phyloP scores from a whole-genome alignment of 2,113 vertebrate species.

The Anthoscopus minutus region DNA sequence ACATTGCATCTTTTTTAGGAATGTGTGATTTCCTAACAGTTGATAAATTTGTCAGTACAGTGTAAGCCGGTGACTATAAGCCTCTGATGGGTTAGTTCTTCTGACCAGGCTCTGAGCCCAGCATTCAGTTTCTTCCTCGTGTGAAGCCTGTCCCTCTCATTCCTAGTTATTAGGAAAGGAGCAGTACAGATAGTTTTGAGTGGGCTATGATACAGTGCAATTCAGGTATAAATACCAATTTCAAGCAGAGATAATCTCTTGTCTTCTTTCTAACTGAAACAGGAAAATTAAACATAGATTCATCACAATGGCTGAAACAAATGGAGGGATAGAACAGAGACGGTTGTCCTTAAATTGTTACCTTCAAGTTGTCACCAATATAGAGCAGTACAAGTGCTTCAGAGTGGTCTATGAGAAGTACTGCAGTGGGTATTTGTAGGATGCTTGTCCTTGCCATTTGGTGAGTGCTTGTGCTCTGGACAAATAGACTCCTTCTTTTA shows the following conservation, averaged over 20 bases:
- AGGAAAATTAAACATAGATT: neutral
- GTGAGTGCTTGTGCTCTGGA: neutral
- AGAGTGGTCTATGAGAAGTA: neutral
- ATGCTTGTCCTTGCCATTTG: neutral
- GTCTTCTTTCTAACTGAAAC: neutral
- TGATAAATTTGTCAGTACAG: neutral
- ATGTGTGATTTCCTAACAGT: neutral
- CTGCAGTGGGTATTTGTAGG: neutral
- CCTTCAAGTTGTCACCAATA: neutral
- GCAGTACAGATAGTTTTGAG: neutral
- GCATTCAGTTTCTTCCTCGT: neutral
- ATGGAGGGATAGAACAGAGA: neutral
- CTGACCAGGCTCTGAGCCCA: neutral
- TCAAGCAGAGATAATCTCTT: neutral
- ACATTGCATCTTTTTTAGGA: neutral
- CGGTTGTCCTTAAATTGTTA: neutral
- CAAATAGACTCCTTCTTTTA: fast-evolving
- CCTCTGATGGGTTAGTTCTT: neutral
- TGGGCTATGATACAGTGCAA: neutral
- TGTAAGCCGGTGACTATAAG: neutral
- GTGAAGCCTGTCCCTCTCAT: neutral
- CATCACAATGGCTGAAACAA: neutral
- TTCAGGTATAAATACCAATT: neutral
- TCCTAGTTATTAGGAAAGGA: neutral
- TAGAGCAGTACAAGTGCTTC: neutral